Base-by-base conservation (phyloP, 2,797 vertebrate genomes). In the Alcedo quadribrachys region DNA sequence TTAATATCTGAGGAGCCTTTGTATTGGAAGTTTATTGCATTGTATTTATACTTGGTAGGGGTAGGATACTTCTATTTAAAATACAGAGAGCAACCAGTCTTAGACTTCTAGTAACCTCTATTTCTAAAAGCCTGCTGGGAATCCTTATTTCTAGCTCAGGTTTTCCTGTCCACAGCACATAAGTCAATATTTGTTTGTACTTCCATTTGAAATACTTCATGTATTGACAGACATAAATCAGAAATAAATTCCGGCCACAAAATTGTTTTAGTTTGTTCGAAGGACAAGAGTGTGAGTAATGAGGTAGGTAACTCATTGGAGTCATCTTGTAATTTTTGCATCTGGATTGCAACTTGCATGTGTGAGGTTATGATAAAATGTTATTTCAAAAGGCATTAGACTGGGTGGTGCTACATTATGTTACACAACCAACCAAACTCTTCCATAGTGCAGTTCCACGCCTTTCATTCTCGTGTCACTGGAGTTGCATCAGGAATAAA, bases 161-260 rank as follows among this genome's bases (percentile, higher is more conserved):
- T 93, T 95, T 90, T 90, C 81, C 63, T 92, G 66, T 91, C 95
- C 69, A 78, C 68, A 89, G 94, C 94, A 92, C 93, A 77, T 94
- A 95, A 96, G 87, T 95, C 95, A 94, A 75, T 88, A 95, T 95
- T 95, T 97, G 90, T 94, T 95, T 91, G 94, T 93, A 97, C 89
- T 96, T 96, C 94, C 96, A 95, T 95, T 94, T 91, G 69, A 96
- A 91, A 92, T 85, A 89, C 62, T 94, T 83, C 89, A 33, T 94
- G 42, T 69, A 95, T 94, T 95, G 95, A 93, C 87, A 94, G 96
- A 74, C 90, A 91, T 78, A 48, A 37, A 89, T 16, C 35, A 89
- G 89, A 92, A 92, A 92, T 91, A 89, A 95, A 92, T 87, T 87
- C 85, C 2, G 3, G 74, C 92, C 94, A 69, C 80, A 74, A 43